Evolutionary conservation across 2,888 invertebrate species (phyloP).

Genomic region (Luperina nickerlii): DNA sequence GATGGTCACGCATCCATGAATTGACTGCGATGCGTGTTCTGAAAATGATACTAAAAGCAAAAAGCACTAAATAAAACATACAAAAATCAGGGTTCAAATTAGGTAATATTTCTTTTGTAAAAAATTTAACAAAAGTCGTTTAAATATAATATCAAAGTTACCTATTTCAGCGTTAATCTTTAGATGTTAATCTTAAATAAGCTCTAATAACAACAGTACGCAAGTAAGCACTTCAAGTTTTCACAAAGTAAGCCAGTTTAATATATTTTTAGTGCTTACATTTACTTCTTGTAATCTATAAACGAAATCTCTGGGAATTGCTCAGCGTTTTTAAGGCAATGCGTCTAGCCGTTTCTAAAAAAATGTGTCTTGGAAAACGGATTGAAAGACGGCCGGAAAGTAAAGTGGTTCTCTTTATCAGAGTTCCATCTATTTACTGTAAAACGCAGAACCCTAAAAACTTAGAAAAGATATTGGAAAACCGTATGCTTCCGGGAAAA

Average conservation of each 20-base stretch:
- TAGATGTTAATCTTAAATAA: slow-evolving; percentile 52
- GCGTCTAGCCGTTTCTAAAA: slow-evolving; percentile 4
- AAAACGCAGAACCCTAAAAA: not conserved
- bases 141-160: slow-evolving; percentile 25
- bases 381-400: not conserved
- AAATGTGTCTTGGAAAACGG: not conserved
- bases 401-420: not conserved
- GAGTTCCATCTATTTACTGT: not conserved
- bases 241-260: slow-evolving; percentile 41
- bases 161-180: slow-evolving; percentile 38
- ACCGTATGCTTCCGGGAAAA: not conserved
- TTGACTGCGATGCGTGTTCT: too few species aligned
- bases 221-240: slow-evolving; percentile 22
- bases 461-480: not conserved
- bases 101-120: not conserved
- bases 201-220: slow-evolving; percentile 24
- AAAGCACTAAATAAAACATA: not conserved
- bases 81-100: not conserved
- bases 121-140: slow-evolving; percentile 7
- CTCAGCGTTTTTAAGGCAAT: slow-evolving; percentile 14
- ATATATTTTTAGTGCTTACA: slow-evolving; percentile 11
- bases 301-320: slow-evolving; percentile 33
- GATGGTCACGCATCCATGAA: too few species aligned
- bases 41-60: not conserved
- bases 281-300: slow-evolving; percentile 37